These are phyloP conservation scores for Coccyzus lansbergi DNA, from an alignment of 2,797 vertebrate genomes.

Conservation along the genomic window DNA sequence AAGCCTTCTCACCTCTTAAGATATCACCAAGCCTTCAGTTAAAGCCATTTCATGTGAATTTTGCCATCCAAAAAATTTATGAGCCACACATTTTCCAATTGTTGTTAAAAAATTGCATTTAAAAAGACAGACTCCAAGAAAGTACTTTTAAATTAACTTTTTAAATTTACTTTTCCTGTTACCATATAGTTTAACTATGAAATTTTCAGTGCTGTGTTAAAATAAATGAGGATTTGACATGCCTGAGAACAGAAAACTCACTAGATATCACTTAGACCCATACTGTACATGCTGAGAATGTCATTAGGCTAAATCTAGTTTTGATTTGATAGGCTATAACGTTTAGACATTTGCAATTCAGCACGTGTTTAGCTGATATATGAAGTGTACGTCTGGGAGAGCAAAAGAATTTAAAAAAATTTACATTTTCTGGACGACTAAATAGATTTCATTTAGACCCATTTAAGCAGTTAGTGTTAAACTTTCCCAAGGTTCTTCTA, in stretches of 20 bases:
- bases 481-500: neutral
- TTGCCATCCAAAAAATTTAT: neutral
- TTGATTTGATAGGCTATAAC: neutral
- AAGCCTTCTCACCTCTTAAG: neutral
- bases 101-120: neutral
- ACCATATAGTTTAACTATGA: neutral
- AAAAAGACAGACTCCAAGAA: neutral
- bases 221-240: neutral
- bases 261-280: neutral
- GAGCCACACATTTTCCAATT: neutral
- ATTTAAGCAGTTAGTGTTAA: neutral
- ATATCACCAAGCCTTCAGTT: neutral
- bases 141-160: neutral
- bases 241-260: neutral
- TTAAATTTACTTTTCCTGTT: neutral
- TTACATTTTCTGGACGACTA: rapidly evolving
- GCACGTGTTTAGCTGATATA: neutral
- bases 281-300: neutral
- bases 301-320: neutral
- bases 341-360: neutral
- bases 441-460: neutral
- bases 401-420: neutral
- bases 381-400: neutral
- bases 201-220: neutral
- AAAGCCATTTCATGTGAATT: neutral